These are phyloP conservation scores for Drosophila willistoni DNA, from an alignment of 1,140 invertebrate genomes.

Conservation along the genomic window DNA sequence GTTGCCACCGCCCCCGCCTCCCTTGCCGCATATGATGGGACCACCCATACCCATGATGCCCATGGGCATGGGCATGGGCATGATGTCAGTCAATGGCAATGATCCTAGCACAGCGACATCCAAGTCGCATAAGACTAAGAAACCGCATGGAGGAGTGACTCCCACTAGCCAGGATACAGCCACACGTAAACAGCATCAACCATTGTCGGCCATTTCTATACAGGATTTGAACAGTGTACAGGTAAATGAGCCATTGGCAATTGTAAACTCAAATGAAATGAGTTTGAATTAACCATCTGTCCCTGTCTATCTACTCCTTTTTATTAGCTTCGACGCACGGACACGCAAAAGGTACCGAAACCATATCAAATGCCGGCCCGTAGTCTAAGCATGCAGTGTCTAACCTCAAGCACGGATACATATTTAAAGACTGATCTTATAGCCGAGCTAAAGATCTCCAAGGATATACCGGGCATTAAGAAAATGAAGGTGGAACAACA, in stretches of 20 bases:
- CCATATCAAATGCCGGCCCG: conserved; percentile 90
- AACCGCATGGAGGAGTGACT: conserved; percentile 70
- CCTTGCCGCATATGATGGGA: conserved; percentile 83
- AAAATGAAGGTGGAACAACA: conserved; percentile 95
- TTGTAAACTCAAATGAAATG: background rate
- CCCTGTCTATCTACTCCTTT: background rate
- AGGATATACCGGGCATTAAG: conserved; percentile 94
- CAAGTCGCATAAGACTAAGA: conserved; percentile 68
- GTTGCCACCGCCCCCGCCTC: conserved; percentile 84
- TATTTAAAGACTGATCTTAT: conserved; percentile 94
- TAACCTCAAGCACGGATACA: conserved; percentile 87
- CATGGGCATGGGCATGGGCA: conserved; percentile 33
- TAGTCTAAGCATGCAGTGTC: conserved; percentile 88
- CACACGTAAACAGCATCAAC: conserved; percentile 86
- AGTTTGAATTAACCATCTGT: too few relatives aligned
- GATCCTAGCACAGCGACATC: conserved; percentile 42
- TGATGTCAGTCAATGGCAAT: conserved; percentile 41
- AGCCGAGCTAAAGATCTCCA: conserved; percentile 94
- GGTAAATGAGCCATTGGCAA: conserved; percentile 40
- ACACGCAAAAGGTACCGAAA: conserved; percentile 89
- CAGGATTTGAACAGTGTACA: conserved; percentile 93
- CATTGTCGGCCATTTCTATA: conserved; percentile 92
- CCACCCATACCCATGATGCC: conserved; percentile 83
- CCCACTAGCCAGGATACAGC: conserved; percentile 84
- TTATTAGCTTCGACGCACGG: conserved; percentile 87